Conservation (phyloP, 2,797 vertebrate species). For the Sebastes hubbsi region DNA sequence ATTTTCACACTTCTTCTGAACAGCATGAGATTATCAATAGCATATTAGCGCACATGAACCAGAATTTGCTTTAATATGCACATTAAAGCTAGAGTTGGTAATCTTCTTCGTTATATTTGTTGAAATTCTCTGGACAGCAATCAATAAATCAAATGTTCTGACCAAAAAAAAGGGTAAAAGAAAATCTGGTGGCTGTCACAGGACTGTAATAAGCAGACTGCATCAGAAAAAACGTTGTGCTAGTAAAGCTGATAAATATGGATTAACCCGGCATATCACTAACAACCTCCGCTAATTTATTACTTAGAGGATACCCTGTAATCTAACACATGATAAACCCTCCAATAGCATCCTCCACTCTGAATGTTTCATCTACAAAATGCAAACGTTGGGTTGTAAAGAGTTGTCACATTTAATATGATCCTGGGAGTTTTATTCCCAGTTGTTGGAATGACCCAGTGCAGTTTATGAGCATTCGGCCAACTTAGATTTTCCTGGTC, state of each 20-base stretch:
- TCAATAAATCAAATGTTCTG: too few species aligned
- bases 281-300: not conserved
- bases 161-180: too few species aligned
- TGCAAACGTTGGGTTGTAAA: not conserved
- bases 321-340: not conserved
- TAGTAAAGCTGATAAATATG: not conserved
- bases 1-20: not conserved
- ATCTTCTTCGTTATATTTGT: too few species aligned
- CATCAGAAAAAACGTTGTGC: not conserved
- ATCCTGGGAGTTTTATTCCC: not conserved
- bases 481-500: not conserved
- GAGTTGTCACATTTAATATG: not conserved
- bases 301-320: not conserved
- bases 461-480: not conserved
- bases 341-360: not conserved
- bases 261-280: not conserved
- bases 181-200: too few species aligned
- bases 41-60: not conserved
- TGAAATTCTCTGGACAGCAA: too few species aligned
- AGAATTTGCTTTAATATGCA: not conserved
- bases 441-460: not conserved
- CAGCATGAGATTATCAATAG: not conserved
- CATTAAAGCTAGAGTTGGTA: not conserved
- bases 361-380: not conserved
- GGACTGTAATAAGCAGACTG: not conserved